phyloP scores from a whole-genome alignment of 2,113 vertebrate species.

The Dendrocopos noguchii region DNA sequence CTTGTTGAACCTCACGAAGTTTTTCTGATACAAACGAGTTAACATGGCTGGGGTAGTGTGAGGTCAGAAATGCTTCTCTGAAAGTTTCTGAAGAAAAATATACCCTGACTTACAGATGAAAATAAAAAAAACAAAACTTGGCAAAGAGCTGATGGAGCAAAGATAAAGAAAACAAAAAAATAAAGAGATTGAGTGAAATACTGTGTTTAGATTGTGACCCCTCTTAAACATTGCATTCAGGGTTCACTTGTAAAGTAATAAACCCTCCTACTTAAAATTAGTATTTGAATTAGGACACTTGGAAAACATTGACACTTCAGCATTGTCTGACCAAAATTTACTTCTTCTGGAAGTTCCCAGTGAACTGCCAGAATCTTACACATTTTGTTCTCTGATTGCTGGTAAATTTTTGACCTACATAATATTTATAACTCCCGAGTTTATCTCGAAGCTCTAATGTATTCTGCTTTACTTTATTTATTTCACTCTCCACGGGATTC shows the following conservation, averaged over 20 bases:
- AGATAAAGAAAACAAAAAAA: background rate
- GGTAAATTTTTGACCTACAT: background rate
- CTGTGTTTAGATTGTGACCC: background rate
- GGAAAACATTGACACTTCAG: background rate
- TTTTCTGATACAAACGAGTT: background rate
- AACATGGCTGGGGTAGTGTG: background rate
- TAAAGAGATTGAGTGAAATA: background rate
- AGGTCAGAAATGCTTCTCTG: background rate
- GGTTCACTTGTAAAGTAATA: background rate
- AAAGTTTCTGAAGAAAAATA: background rate
- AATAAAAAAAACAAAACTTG: background rate
- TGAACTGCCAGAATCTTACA: background rate
- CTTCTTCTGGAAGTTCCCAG: background rate
- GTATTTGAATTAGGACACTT: background rate
- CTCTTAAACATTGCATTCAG: background rate
- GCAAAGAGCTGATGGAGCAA: background rate
- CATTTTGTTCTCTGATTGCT: background rate
- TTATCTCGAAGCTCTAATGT: background rate
- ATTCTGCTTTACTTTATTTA: background rate
- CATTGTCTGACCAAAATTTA: background rate
- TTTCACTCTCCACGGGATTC: background rate
- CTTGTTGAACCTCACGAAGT: too few species aligned
- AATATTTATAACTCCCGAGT: background rate
- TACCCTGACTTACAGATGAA: background rate
- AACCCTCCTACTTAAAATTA: background rate